These are phyloP conservation scores for Nothoprocta perdicaria DNA, from an alignment of 2,113 vertebrate genomes.

Conservation along the genomic window DNA sequence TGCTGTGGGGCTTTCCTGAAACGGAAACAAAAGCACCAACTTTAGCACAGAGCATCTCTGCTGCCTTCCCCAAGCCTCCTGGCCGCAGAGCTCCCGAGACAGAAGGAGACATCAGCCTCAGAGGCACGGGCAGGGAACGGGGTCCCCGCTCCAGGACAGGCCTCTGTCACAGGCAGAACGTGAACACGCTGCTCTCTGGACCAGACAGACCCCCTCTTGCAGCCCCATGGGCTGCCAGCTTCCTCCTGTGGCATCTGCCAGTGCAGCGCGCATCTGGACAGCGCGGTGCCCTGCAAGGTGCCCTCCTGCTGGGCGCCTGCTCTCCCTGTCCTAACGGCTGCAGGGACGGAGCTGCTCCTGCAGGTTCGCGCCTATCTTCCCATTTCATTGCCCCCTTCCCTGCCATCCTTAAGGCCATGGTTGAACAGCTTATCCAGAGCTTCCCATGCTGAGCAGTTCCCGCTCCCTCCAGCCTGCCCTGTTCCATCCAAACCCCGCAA, in stretches of 20 bases:
- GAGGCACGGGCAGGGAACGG: background rate
- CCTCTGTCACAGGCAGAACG: background rate
- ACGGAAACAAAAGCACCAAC: slow-evolving; percentile 68
- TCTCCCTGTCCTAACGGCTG: background rate
- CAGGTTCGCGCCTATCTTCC: fast-evolving
- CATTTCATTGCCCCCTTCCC: background rate
- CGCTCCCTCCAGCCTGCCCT: background rate
- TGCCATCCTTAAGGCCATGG: background rate
- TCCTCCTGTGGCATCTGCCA: background rate
- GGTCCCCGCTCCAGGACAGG: background rate
- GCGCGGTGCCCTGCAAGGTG: background rate
- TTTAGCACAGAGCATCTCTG: slow-evolving; percentile 53
- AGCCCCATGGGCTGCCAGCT: background rate
- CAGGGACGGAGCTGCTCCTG: background rate
- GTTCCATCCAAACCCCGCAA: background rate
- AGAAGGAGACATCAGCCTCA: background rate
- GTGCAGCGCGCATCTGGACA: background rate
- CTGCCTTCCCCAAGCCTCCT: background rate
- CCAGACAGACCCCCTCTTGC: background rate
- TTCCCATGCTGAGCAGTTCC: background rate
- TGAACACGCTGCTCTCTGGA: background rate
- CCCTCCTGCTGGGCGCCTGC: background rate
- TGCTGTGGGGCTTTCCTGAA: slow-evolving; percentile 92
- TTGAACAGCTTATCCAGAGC: background rate
- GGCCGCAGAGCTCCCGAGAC: background rate